Evolutionary conservation across 2,113 vertebrate genomes (phyloP).

Genomic region (Trematocara stigmaticum): DNA sequence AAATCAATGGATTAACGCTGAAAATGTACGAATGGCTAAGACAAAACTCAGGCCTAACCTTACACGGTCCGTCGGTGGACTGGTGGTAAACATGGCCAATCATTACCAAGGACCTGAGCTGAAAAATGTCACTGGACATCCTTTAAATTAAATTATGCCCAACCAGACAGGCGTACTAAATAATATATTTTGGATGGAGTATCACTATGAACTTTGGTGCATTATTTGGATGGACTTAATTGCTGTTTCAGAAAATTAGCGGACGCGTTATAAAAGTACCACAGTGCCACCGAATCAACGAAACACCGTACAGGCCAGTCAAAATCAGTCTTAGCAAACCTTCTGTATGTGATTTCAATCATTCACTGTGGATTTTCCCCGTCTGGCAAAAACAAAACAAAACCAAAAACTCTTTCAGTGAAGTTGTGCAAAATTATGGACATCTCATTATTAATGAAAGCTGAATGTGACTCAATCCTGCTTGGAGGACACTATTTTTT

Average conservation of each 20-base stretch:
- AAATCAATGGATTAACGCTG: not conserved
- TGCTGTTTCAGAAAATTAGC: not conserved
- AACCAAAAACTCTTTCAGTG: not conserved
- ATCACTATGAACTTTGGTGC: not conserved
- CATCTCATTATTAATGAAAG: not conserved
- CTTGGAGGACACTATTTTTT: constrained; percentile 37
- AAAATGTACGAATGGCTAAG: not conserved
- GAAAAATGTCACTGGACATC: not conserved
- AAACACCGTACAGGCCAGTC: not conserved
- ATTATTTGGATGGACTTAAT: not conserved
- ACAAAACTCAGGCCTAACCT: not conserved
- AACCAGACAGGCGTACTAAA: not conserved
- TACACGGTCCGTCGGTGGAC: not conserved
- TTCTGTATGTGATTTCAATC: not conserved
- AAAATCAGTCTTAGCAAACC: not conserved
- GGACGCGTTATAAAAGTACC: not conserved
- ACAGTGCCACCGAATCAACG: not conserved
- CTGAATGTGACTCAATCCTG: constrained; percentile 32
- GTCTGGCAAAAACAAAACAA: not conserved
- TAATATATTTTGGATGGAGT: not conserved
- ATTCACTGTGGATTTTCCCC: not conserved
- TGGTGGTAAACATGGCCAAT: not conserved
- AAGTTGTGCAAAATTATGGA: not conserved
- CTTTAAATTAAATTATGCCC: not conserved
- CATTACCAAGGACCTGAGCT: not conserved